phyloP scores from a whole-genome alignment of 2,113 vertebrate species.

The Mormoops blainvillei region DNA sequence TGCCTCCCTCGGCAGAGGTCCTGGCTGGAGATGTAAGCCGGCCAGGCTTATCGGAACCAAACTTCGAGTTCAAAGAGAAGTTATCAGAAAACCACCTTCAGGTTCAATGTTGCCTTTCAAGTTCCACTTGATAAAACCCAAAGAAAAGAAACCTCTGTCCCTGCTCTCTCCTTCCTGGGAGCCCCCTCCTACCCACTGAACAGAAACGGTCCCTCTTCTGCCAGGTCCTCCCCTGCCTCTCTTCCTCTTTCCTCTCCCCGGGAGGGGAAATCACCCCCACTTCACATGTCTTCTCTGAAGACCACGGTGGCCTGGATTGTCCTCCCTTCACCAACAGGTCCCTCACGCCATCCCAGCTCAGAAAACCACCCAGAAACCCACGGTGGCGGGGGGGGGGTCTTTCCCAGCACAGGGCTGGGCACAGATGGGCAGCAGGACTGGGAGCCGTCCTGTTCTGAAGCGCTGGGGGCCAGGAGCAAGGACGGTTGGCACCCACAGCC shows the following conservation, averaged over 20 bases:
- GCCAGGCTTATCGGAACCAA: slow-evolving; percentile 57
- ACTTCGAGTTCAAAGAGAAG: slow-evolving; percentile 73
- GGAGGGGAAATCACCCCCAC: slow-evolving; percentile 6
- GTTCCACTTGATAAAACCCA: slow-evolving; percentile 75
- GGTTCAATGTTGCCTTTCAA: slow-evolving; percentile 76
- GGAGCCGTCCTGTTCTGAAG: not conserved
- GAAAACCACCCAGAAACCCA: not conserved
- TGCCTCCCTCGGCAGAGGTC: slow-evolving; percentile 55
- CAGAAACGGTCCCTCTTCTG: not conserved
- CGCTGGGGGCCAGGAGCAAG: not conserved
- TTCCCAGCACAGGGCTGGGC: not conserved
- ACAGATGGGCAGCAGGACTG: not conserved
- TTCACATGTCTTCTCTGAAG: not conserved
- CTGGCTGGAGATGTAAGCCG: slow-evolving; percentile 55
- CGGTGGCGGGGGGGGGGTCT: accelerated
- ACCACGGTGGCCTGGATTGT: not conserved
- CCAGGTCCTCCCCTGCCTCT: not conserved
- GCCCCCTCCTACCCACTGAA: not conserved
- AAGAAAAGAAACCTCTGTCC: slow-evolving; percentile 58
- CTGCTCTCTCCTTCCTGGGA: not conserved
- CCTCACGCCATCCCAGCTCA: not conserved
- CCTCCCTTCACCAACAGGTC: not conserved
- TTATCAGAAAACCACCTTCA: slow-evolving; percentile 77
- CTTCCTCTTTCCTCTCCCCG: slow-evolving; percentile 42
- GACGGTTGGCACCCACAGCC: not conserved